Base-by-base conservation (phyloP, 2,888 invertebrate species). In the Micropterix aruncella region DNA sequence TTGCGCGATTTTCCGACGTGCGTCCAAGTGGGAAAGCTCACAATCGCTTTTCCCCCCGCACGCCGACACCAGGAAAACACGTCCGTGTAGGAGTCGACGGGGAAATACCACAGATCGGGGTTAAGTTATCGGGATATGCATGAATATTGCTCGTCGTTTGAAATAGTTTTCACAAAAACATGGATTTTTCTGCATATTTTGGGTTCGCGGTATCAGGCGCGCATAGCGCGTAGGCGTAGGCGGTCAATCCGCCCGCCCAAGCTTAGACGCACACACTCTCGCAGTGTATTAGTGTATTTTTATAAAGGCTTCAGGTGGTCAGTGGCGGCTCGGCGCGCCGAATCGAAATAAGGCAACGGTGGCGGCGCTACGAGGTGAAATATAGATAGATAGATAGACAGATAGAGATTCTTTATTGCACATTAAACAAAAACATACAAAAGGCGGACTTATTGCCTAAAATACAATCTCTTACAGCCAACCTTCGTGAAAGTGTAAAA, bases 101-200 rank as follows among this genome's bases (percentile, higher is more conserved):
- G n/a, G n/a, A n/a, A n/a, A n/a, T 19, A 38, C 41, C 27, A 36
- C 40, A 12, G 12, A 27, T 7, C 27, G 27, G 12, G 27, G 27
- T 27, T 27, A 12, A 27, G 27, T 27, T 27, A 27, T 27, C 27
- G 27, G 27, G 27, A 27, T 27, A 27, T 27, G 27, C 27, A 27
- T 27, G 38, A 46, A 48, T 46, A 46, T 47, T 42, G 37, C 41
- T 18, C 18, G 44, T 41, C 37, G 7, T 40, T 50, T 47, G 47
- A 45, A 45, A 46, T 46, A 53, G 48, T 60, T 59, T 57, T 60
- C 60, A 60, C 57, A 63, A 66, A 66, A 66, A 61, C 62, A 58
- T 58, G 58, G 59, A 60, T 63, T 63, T 65, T 66, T 67, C 66
- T 67, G 65, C 66, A 66, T 65, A 67, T 66, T 68, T 66, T 53